Evolutionary conservation across 1,140 invertebrate genomes (phyloP).

Genomic region (Stegodyphus mimosarum): DNA sequence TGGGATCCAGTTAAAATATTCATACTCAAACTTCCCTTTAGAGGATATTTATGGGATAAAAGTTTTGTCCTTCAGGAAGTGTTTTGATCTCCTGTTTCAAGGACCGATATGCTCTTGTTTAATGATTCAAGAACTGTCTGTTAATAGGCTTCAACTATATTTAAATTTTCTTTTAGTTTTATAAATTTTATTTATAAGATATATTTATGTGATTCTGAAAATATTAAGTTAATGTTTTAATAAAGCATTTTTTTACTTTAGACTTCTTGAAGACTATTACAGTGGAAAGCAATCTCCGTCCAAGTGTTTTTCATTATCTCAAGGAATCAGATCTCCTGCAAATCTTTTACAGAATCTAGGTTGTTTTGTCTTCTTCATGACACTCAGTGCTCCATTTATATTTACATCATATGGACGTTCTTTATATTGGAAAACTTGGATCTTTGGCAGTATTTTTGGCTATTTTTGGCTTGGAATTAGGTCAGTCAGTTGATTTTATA

Average conservation of each 20-base stretch:
- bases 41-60: too few relatives aligned
- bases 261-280: slow-evolving; percentile 47
- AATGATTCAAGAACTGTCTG: too few relatives aligned
- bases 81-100: too few relatives aligned
- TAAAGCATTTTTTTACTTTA: slow-evolving; percentile 1
- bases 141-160: too few relatives aligned
- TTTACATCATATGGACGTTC: slow-evolving; percentile 48
- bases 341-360: slow-evolving; percentile 30
- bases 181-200: too few relatives aligned
- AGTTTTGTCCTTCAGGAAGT: too few relatives aligned
- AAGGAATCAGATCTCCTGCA: slow-evolving; percentile 27
- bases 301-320: slow-evolving; percentile 6
- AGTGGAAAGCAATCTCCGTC: slow-evolving; percentile 24
- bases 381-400: slow-evolving; percentile 51
- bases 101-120: too few relatives aligned
- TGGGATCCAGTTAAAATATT: too few relatives aligned
- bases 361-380: slow-evolving; percentile 45
- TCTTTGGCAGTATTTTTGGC: slow-evolving; percentile 44
- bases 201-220: too few relatives aligned
- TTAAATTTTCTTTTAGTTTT: too few relatives aligned
- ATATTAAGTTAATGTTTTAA: not conserved
- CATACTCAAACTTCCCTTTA: too few relatives aligned
- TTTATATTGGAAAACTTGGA: slow-evolving; percentile 59
- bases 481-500: slow-evolving; percentile 54
- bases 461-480: slow-evolving; percentile 56